Evolutionary conservation across 1,140 invertebrate genomes (phyloP), one percentile per base, ranked within the genome.

Genomic region (Zaprionus nigranus): DNA sequence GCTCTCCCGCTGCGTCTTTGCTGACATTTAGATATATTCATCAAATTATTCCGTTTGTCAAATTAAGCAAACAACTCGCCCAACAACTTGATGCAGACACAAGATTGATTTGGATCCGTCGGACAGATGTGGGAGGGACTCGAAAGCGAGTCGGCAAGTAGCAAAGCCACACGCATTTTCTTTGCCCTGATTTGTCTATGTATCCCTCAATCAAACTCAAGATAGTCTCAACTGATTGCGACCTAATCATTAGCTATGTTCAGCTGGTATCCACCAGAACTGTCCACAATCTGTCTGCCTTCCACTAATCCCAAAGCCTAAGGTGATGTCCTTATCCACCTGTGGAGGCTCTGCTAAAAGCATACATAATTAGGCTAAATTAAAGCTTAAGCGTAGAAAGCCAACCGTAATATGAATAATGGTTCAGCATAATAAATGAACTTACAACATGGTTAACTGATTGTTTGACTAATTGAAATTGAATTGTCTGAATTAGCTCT

Each of bases 41-140:
- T 90, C 85, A 90, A 90, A 90, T 90, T 90, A 90, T 90, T 82
- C 67, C 85, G 82, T 90, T 90, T 90, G 85, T 90, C 85, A 90
- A 90, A 90, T 90, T 90, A 90, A 85, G 85, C 86, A 90, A 90
- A 90, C 85, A 90, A 83, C 57, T 61, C 66, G 73, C 78, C 68
- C 56, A 58, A 79, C 40, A 43, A 43, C n/a, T 43, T n/a, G 68
- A 43, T 53, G 40, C 51, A 75, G 64, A 63, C 66, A 54, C 64
- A 73, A 90, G 85, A 90, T 88, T 88, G 85, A 88, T 90, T 84
- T 78, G 81, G 75, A 84, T 79, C 60, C 80, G 38, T n/a, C 13
- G 77, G 72, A 54, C 67, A 78, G 74, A 56, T 54, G n/a, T 51
- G 22, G 36, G 56, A 54, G 30, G 7, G 24, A 13, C 36, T 7